Evolutionary conservation across 2,113 vertebrate genomes (phyloP).

Genomic region (Mionectes macconnelli): DNA sequence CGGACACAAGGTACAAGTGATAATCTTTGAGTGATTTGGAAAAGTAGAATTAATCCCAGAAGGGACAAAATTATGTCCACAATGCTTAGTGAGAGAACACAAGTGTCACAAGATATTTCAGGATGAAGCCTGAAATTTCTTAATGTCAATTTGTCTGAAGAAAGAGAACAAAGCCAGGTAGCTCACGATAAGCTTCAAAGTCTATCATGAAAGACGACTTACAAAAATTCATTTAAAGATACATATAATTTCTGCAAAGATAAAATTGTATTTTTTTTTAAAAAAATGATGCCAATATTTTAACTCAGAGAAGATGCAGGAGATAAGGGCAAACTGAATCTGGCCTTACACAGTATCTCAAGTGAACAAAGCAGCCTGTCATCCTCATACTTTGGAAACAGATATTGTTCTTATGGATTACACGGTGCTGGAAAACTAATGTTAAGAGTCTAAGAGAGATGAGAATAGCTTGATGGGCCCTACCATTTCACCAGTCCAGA

Average conservation of each 20-base stretch:
- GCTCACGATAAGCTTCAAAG: not conserved
- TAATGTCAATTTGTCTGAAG: not conserved
- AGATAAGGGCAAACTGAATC: not conserved
- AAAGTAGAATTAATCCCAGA: not conserved
- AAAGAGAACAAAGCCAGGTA: not conserved
- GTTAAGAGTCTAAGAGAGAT: not conserved
- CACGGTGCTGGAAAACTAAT: not conserved
- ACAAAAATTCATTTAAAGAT: not conserved
- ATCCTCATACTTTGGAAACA: not conserved
- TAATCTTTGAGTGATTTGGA: not conserved
- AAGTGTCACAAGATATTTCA: not conserved
- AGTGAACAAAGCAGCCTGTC: not conserved
- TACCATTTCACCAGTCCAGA: not conserved
- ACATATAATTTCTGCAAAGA: not conserved
- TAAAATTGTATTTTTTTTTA: not conserved
- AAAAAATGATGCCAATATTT: not conserved
- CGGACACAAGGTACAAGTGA: not conserved
- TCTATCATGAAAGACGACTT: not conserved
- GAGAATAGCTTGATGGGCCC: not conserved
- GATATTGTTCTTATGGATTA: not conserved
- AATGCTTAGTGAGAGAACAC: not conserved
- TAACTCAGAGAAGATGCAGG: not conserved
- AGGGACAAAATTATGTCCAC: not conserved
- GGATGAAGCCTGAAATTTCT: not conserved
- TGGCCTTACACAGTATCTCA: not conserved